A percentile compares a stretch with the other conserved stretches of the same genome.
Conservation (phyloP, 2,113 vertebrate genomes). For the Meles meles region DNA sequence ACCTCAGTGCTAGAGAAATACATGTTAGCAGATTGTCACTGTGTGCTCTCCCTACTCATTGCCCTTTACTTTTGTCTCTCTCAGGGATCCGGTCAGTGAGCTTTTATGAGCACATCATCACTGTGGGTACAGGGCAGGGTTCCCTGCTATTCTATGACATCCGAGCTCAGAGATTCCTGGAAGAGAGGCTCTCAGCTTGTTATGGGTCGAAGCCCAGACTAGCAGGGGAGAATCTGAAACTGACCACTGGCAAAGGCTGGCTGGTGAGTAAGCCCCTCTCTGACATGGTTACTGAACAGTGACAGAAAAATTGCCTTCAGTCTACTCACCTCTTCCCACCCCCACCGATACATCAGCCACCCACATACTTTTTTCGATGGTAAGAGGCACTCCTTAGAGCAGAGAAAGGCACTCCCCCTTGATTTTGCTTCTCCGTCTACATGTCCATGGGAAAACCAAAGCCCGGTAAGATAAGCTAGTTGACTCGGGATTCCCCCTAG, state of each 20-base stretch:
- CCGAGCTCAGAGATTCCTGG: conserved; percentile 95
- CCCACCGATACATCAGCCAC: neutral
- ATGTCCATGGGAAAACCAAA: neutral
- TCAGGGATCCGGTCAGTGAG: conserved; percentile 97
- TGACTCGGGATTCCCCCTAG: neutral
- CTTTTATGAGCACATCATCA: conserved; percentile 99
- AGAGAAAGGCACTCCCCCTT: neutral
- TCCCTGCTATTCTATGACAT: conserved; percentile 98
- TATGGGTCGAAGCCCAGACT: conserved; percentile 85
- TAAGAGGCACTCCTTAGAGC: neutral
- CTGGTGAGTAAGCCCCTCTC: conserved; percentile 86
- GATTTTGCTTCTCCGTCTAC: neutral
- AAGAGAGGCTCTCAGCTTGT: conserved; percentile 83
- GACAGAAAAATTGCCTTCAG: neutral
- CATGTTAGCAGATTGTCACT: too few relatives aligned
- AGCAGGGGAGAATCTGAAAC: conserved; percentile 92
- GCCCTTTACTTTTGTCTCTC: neutral
- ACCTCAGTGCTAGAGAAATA: neutral
- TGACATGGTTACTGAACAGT: neutral
- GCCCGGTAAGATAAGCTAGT: neutral
- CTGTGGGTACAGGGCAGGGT: conserved; percentile 96
- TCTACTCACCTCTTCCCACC: neutral
- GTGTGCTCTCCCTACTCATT: neutral
- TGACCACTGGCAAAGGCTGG: conserved; percentile 96
- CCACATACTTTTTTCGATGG: neutral